Percentiles rank a stretch among this genome's conserved stretches.
Evolutionary conservation across 2,888 invertebrate species (phyloP).

Genomic region (Protodeltote pygarga): DNA sequence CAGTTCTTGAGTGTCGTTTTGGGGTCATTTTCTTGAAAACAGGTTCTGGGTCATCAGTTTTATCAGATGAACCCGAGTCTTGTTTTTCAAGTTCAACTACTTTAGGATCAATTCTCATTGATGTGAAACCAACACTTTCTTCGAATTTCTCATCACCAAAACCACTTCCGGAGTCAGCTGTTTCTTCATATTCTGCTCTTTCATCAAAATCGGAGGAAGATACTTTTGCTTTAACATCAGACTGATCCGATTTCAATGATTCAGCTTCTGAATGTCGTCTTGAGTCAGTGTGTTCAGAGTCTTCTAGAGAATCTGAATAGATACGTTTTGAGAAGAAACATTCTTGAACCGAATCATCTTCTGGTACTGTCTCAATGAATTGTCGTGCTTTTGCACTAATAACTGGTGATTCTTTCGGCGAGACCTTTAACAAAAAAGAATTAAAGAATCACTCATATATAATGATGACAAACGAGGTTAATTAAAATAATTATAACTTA

Average conservation of each 20-base stretch:
- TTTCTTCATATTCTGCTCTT: conserved; percentile 82
- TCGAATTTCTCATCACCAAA: conserved; percentile 84
- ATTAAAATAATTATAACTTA: too few relatives aligned
- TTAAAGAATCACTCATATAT: not conserved
- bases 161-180: conserved; percentile 81
- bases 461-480: not conserved
- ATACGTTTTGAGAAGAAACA: conserved; percentile 85
- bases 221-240: conserved; percentile 79
- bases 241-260: conserved; percentile 83
- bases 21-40: conserved; percentile 81
- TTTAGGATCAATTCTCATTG: conserved; percentile 75
- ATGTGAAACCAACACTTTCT: conserved; percentile 79
- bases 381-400: conserved; percentile 85
- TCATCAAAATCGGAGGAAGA: conserved; percentile 85
- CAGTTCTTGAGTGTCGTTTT: conserved; percentile 81
- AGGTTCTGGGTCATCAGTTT: conserved; percentile 66
- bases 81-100: conserved; percentile 69
- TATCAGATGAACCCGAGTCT: conserved; percentile 75
- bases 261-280: conserved; percentile 84
- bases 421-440: conserved; percentile 54
- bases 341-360: conserved; percentile 85
- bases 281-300: conserved; percentile 83
- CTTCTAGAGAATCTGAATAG: conserved; percentile 84
- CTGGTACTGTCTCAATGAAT: conserved; percentile 85
- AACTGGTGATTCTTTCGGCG: conserved; percentile 81